Percentiles rank a stretch among this genome's conserved stretches.
These are phyloP conservation scores for Chondrosia reniformis DNA, from an alignment of 37 sponge, comb jelly and placozoan species.

Conservation along the genomic window DNA sequence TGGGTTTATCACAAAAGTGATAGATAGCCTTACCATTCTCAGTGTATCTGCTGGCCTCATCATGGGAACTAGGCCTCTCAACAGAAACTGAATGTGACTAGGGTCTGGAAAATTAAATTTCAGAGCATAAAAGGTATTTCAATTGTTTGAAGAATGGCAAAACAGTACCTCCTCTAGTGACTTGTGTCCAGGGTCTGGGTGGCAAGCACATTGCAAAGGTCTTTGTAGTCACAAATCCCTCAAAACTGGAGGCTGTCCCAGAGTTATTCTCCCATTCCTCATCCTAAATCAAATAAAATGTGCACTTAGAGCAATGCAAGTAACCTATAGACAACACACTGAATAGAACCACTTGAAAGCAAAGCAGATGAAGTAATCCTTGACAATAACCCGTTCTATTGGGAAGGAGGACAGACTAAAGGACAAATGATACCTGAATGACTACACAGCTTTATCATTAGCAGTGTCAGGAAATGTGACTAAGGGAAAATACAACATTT, in stretches of 20 bases:
- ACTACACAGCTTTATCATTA: no score
- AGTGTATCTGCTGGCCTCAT: slow-evolving; percentile 53
- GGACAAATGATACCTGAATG: no score
- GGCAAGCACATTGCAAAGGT: slow-evolving; percentile 66
- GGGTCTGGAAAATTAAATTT: slow-evolving; percentile 25
- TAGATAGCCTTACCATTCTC: slow-evolving; percentile 55
- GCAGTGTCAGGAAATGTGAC: no score
- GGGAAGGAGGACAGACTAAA: slow-evolving; percentile 22
- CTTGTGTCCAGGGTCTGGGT: slow-evolving; percentile 41
- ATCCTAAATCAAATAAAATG: background rate
- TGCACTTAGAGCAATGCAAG: background rate
- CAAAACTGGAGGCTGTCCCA: slow-evolving; percentile 56
- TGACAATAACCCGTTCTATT: no score
- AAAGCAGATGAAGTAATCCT: no score
- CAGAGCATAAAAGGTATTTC: background rate
- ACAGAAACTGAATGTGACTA: slow-evolving; percentile 49
- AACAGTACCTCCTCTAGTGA: slow-evolving; percentile 24
- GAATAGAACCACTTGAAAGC: background rate
- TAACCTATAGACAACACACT: background rate
- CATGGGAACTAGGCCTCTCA: slow-evolving; percentile 54
- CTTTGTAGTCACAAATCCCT: slow-evolving; percentile 73
- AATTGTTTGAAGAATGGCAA: no score
- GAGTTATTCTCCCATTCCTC: slow-evolving; percentile 54
- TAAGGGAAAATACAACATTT: no score
- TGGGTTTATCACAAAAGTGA: no score